Conservation (phyloP, 2,113 vertebrate genomes). For the Python bivittatus region DNA sequence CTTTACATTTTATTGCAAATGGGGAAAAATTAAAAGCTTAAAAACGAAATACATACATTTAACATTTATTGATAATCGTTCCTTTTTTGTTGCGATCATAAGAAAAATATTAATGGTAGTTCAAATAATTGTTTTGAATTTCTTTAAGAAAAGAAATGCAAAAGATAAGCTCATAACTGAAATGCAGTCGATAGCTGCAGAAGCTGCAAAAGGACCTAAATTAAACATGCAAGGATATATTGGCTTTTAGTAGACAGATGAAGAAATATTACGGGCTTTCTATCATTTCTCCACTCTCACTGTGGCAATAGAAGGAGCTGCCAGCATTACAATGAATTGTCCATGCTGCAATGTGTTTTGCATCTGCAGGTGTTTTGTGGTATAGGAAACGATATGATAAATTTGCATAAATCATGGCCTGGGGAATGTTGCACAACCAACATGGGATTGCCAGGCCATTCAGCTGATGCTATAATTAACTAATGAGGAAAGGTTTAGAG, state of each 20-base stretch:
- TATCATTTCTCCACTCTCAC: neutral
- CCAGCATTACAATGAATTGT: neutral
- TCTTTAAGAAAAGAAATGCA: neutral
- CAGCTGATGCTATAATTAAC: neutral
- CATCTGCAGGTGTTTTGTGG: neutral
- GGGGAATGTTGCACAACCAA: neutral
- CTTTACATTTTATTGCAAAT: neutral
- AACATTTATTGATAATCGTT: neutral
- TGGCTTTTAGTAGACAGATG: neutral
- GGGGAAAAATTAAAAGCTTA: neutral
- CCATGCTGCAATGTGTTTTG: neutral
- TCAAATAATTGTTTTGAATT: neutral
- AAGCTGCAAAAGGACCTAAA: neutral
- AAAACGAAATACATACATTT: neutral
- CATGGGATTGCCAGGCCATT: neutral
- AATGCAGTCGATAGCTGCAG: neutral
- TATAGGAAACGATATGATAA: neutral
- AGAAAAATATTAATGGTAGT: neutral
- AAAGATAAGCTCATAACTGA: neutral
- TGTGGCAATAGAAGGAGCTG: neutral
- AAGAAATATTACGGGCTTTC: neutral
- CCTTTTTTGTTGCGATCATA: too few species aligned
- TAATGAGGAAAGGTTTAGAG: neutral
- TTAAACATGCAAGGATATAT: neutral
- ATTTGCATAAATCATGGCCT: neutral